Conservation (phyloP, 1,140 invertebrate genomes). For the Matsumurasca onukii region DNA sequence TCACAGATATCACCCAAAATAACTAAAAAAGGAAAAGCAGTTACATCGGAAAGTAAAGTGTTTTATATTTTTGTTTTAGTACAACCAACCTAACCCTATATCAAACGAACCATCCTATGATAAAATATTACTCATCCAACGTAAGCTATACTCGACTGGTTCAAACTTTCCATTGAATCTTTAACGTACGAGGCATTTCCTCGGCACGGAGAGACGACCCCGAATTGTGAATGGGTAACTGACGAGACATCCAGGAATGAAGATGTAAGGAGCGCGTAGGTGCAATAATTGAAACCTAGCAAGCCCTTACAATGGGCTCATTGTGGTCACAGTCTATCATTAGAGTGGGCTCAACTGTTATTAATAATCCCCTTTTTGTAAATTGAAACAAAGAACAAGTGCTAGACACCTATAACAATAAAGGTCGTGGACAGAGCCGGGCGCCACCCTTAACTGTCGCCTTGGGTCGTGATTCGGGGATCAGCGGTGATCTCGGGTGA, state of each 20-base stretch:
- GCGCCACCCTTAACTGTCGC: conserved; percentile 15
- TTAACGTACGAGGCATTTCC: background rate
- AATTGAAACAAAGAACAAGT: conserved; percentile 25
- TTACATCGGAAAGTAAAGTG: too few relatives aligned
- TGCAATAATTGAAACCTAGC: conserved; percentile 12
- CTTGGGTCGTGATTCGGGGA: too few relatives aligned
- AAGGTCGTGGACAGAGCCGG: background rate
- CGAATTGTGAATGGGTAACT: background rate
- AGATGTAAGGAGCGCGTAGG: conserved; percentile 20
- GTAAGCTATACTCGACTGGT: too few relatives aligned
- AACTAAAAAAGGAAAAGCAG: too few relatives aligned
- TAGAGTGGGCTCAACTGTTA: conserved; percentile 17
- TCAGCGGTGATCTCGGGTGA: too few relatives aligned
- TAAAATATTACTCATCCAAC: too few relatives aligned
- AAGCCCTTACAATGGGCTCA: conserved; percentile 20
- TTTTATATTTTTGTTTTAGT: too few relatives aligned
- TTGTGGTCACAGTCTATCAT: conserved; percentile 1
- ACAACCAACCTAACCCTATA: too few relatives aligned
- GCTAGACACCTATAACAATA: background rate
- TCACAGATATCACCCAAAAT: too few relatives aligned
- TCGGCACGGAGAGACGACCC: background rate
- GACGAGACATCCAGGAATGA: conserved; percentile 1
- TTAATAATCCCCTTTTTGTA: conserved; percentile 25
- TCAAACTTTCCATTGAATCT: too few relatives aligned
- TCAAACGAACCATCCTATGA: too few relatives aligned